These are phyloP conservation scores for Diadophis punctatus DNA, from an alignment of 2,113 vertebrate genomes.

Conservation along the genomic window DNA sequence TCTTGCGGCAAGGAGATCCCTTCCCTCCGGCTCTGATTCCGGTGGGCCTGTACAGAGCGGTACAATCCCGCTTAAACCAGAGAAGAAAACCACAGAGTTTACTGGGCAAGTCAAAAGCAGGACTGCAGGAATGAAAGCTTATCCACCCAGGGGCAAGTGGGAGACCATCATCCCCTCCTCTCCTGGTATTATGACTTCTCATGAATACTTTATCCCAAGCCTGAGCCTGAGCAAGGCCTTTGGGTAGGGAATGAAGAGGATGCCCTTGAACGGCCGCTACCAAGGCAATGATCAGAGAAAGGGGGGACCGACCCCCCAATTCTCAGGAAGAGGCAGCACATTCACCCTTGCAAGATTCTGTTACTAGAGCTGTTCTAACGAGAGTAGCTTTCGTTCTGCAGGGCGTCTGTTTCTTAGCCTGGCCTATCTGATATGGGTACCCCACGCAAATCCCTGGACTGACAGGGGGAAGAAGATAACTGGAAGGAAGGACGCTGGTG, in stretches of 20 bases:
- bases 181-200: neutral
- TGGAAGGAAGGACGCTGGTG: accelerated
- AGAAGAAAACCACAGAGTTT: conserved; percentile 53
- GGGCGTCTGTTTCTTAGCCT: neutral
- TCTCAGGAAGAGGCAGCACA: neutral
- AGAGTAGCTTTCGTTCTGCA: neutral
- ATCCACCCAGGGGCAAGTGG: too few relatives aligned
- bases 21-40: conserved; percentile 89
- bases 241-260: neutral
- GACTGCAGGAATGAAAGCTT: too few relatives aligned
- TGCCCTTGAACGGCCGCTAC: neutral
- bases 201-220: neutral
- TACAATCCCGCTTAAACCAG: conserved; percentile 84
- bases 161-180: neutral
- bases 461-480: neutral
- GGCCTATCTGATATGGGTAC: neutral
- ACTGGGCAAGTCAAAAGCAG: conserved; percentile 46
- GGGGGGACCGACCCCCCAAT: neutral
- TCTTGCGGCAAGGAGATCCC: conserved; percentile 87
- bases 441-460: neutral
- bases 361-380: neutral
- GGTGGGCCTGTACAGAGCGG: conserved; percentile 94
- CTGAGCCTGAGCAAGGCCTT: neutral
- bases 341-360: neutral
- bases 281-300: neutral